phyloP scores from a whole-genome alignment of 2,797 vertebrate species.

The Limosa lapponica region DNA sequence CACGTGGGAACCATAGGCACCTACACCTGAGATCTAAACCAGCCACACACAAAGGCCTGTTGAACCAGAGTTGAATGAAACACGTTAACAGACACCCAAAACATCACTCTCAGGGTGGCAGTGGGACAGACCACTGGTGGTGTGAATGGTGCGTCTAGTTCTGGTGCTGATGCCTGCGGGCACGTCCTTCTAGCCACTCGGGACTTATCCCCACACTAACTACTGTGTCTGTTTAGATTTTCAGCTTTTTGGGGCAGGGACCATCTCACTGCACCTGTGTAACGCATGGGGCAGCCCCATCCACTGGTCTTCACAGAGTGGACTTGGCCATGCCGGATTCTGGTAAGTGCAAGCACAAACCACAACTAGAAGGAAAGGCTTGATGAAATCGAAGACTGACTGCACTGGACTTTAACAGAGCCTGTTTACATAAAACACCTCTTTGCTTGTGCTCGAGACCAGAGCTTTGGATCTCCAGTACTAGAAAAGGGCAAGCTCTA shows the following conservation, averaged over 20 bases:
- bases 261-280: neutral
- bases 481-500: neutral
- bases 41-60: neutral
- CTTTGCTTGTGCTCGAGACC: neutral
- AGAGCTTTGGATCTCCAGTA: neutral
- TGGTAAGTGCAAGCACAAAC: neutral
- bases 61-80: neutral
- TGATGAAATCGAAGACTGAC: neutral
- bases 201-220: neutral
- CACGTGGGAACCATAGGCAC: rapidly evolving
- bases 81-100: rapidly evolving
- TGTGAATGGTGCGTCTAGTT: neutral
- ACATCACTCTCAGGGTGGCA: neutral
- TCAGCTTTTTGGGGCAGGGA: neutral
- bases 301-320: neutral
- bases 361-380: neutral
- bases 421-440: neutral
- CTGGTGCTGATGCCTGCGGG: neutral
- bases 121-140: neutral
- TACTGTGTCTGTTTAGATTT: neutral
- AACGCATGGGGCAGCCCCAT: no score
- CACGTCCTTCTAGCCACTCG: neutral
- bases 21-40: neutral
- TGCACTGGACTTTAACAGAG: neutral
- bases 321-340: neutral